Base-by-base conservation (phyloP, 2,888 invertebrate species). In the Ochropleura leucogaster region DNA sequence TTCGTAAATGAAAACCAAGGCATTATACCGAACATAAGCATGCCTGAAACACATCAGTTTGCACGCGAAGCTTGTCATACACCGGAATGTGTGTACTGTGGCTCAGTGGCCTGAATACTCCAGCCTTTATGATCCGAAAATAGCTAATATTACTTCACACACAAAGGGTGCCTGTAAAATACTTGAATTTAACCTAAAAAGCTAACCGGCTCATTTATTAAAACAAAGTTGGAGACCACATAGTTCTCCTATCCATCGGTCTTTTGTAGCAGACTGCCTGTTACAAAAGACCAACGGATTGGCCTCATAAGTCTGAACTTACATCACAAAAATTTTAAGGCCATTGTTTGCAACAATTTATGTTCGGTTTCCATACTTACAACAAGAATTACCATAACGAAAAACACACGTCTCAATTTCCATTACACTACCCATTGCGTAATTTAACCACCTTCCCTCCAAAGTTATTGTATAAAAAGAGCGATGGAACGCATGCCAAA, bases 291-390 rank as follows among this genome's bases (percentile, higher is more conserved):
- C 53, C 47, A 1, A 16, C 47, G 16, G 47, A 51, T 30, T 63
- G 42, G n/a, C 57, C 72, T 64, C 72, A 49, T 55, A n/a, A 57
- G 65, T n/a, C 65, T 68, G 68, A 77, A 68, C 73, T 53, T 42
- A 20, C 55, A 69, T 59, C 66, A 57, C 20, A 71, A 68, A 49
- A 78, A 72, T 79, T 72, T 74, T 72, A 9, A 78, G 44, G 40
- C 64, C 59, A 72, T 77, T 78, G 72, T 83, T 49, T 72, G 51
- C 49, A 74, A 47, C 62, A 72, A 76, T 76, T 81, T 74, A 74
- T 83, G 55, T 68, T 59, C n/a, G 47, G n/a, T 60, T 66, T 68
- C 16, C 63, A 20, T 64, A 66, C 69, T 63, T 66, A 71, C 63
- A 67, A 62, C 51, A 16, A 30, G 53, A 57, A 51, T 57, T 53